Evolutionary conservation across 2,797 vertebrate genomes (phyloP).

Genomic region (Vireo griseus): DNA sequence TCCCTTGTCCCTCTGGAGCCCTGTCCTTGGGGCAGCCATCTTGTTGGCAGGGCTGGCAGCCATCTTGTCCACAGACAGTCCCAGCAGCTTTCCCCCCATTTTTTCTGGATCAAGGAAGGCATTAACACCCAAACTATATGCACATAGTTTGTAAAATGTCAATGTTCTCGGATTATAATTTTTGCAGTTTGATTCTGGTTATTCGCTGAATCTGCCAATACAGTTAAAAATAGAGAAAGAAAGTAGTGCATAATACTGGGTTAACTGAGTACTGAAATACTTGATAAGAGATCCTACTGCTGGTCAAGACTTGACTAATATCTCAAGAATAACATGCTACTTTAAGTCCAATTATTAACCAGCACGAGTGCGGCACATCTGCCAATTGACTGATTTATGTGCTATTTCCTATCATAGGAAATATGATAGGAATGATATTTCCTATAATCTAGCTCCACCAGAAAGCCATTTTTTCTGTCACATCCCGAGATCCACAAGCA

Average conservation of each 20-base stretch:
- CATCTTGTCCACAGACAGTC: constrained; percentile 40
- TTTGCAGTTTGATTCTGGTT: background rate
- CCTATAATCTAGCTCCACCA: too few species aligned
- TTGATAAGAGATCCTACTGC: background rate
- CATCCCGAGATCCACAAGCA: background rate
- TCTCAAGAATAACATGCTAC: rapidly evolving
- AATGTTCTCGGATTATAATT: background rate
- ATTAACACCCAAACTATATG: background rate
- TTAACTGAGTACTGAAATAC: background rate
- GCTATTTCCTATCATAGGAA: background rate
- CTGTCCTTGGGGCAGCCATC: constrained; percentile 51
- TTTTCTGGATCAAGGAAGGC: background rate
- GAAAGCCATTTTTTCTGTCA: background rate
- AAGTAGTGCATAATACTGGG: rapidly evolving
- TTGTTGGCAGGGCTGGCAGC: constrained; percentile 20
- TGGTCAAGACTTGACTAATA: too few species aligned
- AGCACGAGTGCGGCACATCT: too few species aligned
- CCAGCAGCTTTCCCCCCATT: background rate
- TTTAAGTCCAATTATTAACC: background rate
- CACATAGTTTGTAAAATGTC: rapidly evolving
- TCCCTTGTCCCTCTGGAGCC: background rate
- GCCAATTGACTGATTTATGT: rapidly evolving
- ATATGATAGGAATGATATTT: too few species aligned
- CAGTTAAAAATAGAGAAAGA: background rate
- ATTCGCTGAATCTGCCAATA: background rate